Evolutionary conservation across 2,797 vertebrate genomes (phyloP), one percentile per base, ranked within the genome.

Genomic region (Pogonophryne albipinna): DNA sequence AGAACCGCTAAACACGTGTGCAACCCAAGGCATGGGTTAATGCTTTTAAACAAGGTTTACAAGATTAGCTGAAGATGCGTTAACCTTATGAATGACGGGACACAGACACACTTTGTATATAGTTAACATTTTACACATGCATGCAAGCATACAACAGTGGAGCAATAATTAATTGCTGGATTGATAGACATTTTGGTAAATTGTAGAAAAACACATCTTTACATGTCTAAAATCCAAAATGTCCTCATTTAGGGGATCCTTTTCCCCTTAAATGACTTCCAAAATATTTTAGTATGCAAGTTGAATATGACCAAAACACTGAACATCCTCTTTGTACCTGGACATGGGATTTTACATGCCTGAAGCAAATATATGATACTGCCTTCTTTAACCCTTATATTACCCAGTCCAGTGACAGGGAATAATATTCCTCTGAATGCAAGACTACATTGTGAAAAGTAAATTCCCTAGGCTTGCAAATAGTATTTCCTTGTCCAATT

Each of bases 11-110:
- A 71, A 77, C 83, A 88, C 45, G 1, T 79, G 78, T 46, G 4
- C 44, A 62, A 66, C 66, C 71, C 58, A 74, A 42, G 58, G 44
- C 72, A 78, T 49, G 76, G 38, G 67, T 66, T 83, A 49, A 68
- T 34, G 74, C 76, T 80, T 38, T 85, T 85, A 49, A 51, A 66
- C 68, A 67, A 12, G 14, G 72, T 79, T 88, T 69, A 87, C 70
- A 74, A 86, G 90, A 93, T 91, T 88, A 91, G 56, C 34, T 72
- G 27, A 72, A 57, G 59, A 73, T 61, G 65, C 68, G 80, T 84
- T 58, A 74, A 58, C 59, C 51, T 47, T 64, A 11, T 9, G 55
- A 50, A 80, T 66, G 58, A 66, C 4, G 23, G 27, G 19, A 70
- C 53, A 78, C 23, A 65, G 49, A 46, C 34, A 62, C 46, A 61